Evolutionary conservation across 2,888 invertebrate genomes (phyloP).

Genomic region (Limenitis camilla): DNA sequence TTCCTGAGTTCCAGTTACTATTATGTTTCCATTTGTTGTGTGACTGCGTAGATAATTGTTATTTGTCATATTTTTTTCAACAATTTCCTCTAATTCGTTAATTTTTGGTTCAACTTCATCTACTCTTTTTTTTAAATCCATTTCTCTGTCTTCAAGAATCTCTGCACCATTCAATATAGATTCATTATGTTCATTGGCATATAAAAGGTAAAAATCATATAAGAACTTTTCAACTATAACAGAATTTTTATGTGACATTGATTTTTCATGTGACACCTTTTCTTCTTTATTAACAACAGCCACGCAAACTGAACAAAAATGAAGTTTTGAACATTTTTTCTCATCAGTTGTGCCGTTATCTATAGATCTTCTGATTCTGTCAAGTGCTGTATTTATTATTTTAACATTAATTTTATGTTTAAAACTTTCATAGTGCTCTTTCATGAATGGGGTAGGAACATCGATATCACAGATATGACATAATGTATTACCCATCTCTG

Average conservation of each 20-base stretch:
- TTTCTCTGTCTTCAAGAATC: no score
- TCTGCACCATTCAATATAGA: not conserved
- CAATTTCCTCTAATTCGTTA: no score
- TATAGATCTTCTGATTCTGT: constrained; percentile 27
- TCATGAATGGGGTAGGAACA: constrained; percentile 29
- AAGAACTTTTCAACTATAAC: constrained; percentile 25
- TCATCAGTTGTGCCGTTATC: not conserved
- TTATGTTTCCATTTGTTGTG: no score
- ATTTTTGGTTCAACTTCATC: no score
- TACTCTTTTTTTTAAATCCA: no score
- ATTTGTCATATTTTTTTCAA: no score
- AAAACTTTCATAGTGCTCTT: constrained; percentile 29
- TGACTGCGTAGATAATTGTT: no score
- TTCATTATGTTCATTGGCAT: not conserved
- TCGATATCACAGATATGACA: constrained; percentile 35
- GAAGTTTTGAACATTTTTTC: constrained; percentile 6
- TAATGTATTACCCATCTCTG: not conserved
- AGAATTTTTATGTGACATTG: constrained; percentile 25
- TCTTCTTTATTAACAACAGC: constrained; percentile 16
- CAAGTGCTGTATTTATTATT: constrained; percentile 29
- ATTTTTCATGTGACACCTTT: constrained; percentile 24
- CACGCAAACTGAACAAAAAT: constrained; percentile 33
- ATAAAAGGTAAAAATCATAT: constrained; percentile 23
- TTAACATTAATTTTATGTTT: constrained; percentile 30
- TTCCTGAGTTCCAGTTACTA: no score